Evolutionary conservation across 2,888 invertebrate species (phyloP).

Genomic region (Euplagia quadripunctaria): DNA sequence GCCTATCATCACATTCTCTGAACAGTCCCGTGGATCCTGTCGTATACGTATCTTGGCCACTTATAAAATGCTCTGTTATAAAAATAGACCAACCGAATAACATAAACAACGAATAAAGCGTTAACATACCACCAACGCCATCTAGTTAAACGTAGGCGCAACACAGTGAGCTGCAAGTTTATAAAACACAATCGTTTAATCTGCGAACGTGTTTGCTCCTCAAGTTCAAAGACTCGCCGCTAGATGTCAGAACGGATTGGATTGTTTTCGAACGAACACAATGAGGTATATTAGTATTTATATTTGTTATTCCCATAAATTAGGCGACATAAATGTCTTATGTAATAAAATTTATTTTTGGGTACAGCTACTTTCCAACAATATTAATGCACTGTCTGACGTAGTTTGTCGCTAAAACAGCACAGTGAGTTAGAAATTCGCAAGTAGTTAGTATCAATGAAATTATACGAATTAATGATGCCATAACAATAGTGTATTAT

Average conservation of each 20-base stretch:
- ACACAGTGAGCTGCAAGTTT: slow-evolving; percentile 60
- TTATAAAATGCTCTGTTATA: slow-evolving; percentile 81
- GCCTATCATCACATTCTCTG: slow-evolving; percentile 60
- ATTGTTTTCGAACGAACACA: slow-evolving; percentile 15
- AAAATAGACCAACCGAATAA: slow-evolving; percentile 79
- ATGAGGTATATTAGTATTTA: slow-evolving; percentile 5
- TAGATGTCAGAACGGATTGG: slow-evolving; percentile 51
- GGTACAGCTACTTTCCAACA: slow-evolving; percentile 23
- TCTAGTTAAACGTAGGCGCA: slow-evolving; percentile 62
- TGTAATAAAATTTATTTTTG: slow-evolving; percentile 45
- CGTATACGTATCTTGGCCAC: slow-evolving; percentile 77
- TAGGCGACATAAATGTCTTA: slow-evolving; percentile 24
- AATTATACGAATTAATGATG: slow-evolving; percentile 43
- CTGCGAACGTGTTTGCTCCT: slow-evolving; percentile 30
- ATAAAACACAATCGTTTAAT: slow-evolving; percentile 53
- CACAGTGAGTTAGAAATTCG: slow-evolving; percentile 27
- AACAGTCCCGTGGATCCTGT: slow-evolving; percentile 51
- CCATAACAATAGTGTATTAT: slow-evolving; percentile 51
- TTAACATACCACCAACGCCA: slow-evolving; percentile 62
- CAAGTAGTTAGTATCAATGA: slow-evolving; percentile 34
- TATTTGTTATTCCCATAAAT: slow-evolving; percentile 30
- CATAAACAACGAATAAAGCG: slow-evolving; percentile 68
- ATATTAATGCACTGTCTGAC: slow-evolving; percentile 24
- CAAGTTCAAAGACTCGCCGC: slow-evolving; percentile 33
- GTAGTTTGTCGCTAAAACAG: slow-evolving; percentile 17